Percentiles rank a stretch among this genome's conserved stretches.
Conservation (phyloP, 1,140 invertebrate species). For the Ceratitis capitata region DNA sequence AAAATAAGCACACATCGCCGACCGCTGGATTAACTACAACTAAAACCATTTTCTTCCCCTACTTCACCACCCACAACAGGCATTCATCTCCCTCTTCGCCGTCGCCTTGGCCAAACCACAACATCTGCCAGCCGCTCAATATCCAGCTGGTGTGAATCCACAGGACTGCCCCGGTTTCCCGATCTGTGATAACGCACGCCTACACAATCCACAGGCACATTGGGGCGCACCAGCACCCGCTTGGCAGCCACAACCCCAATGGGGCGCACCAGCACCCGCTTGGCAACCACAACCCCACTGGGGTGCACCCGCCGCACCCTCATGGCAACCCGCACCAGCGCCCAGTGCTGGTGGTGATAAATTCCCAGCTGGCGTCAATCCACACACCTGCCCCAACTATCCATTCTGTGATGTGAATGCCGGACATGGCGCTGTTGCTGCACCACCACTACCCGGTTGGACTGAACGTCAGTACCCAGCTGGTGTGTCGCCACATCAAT, state of each 20-base stretch:
- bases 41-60: background rate
- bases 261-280: constrained; percentile 45
- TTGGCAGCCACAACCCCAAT: constrained; percentile 54
- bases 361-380: constrained; percentile 65
- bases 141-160: constrained; percentile 64
- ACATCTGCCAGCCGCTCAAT: constrained; percentile 60
- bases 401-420: constrained; percentile 64
- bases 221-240: constrained; percentile 55
- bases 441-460: constrained; percentile 61
- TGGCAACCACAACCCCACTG: constrained; percentile 46
- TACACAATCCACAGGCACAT: constrained; percentile 57
- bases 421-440: constrained; percentile 51
- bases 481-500: constrained; percentile 64
- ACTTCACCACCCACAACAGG: constrained; percentile 43
- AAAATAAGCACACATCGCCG: too few species aligned
- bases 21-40: background rate
- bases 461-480: constrained; percentile 65
- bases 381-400: constrained; percentile 66
- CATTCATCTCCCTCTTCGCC: constrained; percentile 54
- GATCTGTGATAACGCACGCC: constrained; percentile 64
- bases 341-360: constrained; percentile 56
- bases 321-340: constrained; percentile 52
- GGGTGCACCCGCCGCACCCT: constrained; percentile 24
- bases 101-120: constrained; percentile 60
- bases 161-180: constrained; percentile 64